Base-by-base conservation (phyloP, 2,888 invertebrate species). In the Troglohyphantes excavatus region DNA sequence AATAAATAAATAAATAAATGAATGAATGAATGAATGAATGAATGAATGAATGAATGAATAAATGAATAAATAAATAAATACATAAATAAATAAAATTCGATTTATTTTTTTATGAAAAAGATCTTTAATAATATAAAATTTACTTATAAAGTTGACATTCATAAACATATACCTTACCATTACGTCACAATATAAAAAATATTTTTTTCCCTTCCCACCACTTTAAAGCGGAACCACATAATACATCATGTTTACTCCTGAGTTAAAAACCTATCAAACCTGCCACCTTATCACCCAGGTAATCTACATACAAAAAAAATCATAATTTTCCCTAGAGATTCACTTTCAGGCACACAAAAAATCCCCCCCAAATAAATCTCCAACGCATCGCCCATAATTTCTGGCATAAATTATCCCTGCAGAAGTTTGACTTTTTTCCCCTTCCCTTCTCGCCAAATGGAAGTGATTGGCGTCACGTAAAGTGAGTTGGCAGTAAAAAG, bases 191-290 rank as follows among this genome's bases (percentile, higher is more conserved):
- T n/a, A n/a, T n/a, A 53, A 1, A 53, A 53, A 53, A 53, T 53
- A 53, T n/a, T 53, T n/a, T 5, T 53, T n/a, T n/a, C 17, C n/a
- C n/a, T 53, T 53, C 0, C 5, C 5, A 7, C 53, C n/a, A 5
- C 0, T 53, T 1, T 17, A 53, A n/a, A 53, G n/a, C 53, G n/a
- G n/a, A 53, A 53, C 53, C 53, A 53, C 53, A 13, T n/a, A 13
- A 53, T 53, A 53, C n/a, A 53, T 53, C 53, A 53, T 53, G n/a
- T 53, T 53, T 53, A 53, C 53, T 53, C n/a, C n/a, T n/a, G n/a
- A 53, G n/a, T 53, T 53, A 53, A 53, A 53, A 53, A n/a, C n/a
- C 53, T n/a, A 53, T 53, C 53, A 53, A 53, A 53, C 53, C n/a
- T 53, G 53, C n/a, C 53, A 13, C 13, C 53, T 11, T n/a, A 53